Evolutionary conservation across 2,888 invertebrate genomes (phyloP).

Genomic region (Tromatobia lineatoria): DNA sequence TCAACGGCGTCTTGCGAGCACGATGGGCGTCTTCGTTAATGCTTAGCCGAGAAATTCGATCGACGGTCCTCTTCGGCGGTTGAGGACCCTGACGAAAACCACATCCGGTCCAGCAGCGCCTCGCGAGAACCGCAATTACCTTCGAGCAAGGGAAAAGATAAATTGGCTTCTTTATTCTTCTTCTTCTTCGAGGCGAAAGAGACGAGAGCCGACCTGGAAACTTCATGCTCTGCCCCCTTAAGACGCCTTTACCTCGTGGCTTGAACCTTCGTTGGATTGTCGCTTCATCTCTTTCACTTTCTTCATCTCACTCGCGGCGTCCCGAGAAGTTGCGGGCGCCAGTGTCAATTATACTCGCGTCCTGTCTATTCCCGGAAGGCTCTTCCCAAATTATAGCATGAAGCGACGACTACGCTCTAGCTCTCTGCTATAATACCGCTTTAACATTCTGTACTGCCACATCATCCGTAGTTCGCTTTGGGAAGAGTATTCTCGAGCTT

Average conservation of each 20-base stretch:
- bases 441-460: not conserved
- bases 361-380: constrained; percentile 80
- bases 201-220: constrained; percentile 31
- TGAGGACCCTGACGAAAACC: constrained; percentile 56
- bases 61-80: constrained; percentile 36
- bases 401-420: constrained; percentile 41
- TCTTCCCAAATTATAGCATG: constrained; percentile 76
- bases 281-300: constrained; percentile 22
- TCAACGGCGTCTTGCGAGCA: not conserved
- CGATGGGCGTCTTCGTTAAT: constrained; percentile 33
- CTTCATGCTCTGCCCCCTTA: constrained; percentile 32
- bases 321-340: constrained; percentile 75
- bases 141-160: constrained; percentile 40
- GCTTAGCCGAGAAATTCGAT: constrained; percentile 59
- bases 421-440: not conserved
- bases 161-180: constrained; percentile 65
- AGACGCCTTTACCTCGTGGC: constrained; percentile 16
- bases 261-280: not conserved
- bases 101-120: constrained; percentile 66
- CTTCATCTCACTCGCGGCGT: constrained; percentile 8
- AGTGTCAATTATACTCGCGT: constrained; percentile 79
- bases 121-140: constrained; percentile 64
- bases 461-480: not conserved
- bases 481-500: not conserved
- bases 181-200: constrained; percentile 37